Conservation (phyloP, 1,140 invertebrate species). For the Pinna nobilis region DNA sequence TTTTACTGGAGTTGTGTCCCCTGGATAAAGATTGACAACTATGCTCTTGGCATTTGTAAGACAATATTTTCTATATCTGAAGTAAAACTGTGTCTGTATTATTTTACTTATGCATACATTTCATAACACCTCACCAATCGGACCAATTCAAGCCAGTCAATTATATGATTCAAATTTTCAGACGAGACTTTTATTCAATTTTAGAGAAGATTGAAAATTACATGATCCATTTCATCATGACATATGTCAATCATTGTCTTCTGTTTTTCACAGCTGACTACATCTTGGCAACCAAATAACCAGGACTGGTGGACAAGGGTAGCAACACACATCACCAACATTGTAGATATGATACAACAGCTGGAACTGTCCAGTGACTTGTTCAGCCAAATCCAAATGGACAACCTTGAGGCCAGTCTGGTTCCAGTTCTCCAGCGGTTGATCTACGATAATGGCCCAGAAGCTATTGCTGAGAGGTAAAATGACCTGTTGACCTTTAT, state of each 20-base stretch:
- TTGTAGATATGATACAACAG: constrained; percentile 20
- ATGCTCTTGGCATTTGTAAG: no score
- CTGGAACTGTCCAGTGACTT: constrained; percentile 8
- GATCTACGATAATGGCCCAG: constrained; percentile 52
- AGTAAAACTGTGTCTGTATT: no score
- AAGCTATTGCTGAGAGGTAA: constrained; percentile 48
- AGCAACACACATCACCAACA: constrained; percentile 8
- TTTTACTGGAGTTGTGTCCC: no score
- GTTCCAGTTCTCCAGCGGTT: constrained; percentile 39
- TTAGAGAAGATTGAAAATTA: background rate
- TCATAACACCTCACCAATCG: background rate
- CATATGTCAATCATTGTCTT: background rate
- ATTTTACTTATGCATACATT: background rate
- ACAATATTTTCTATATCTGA: no score
- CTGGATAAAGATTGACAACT: no score
- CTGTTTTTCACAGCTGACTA: background rate
- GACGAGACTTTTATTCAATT: no score
- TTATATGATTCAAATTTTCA: no score
- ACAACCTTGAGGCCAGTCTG: constrained; percentile 7
- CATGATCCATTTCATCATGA: background rate
- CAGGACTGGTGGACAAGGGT: constrained; percentile 20
- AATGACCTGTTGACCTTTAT: no score
- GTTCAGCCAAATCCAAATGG: constrained; percentile 5
- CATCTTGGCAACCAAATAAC: background rate
- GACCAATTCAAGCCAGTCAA: background rate